Percentiles rank a stretch among this genome's conserved stretches.
Conservation (phyloP, 2,888 invertebrate species). For the Eucera pruinosa region DNA sequence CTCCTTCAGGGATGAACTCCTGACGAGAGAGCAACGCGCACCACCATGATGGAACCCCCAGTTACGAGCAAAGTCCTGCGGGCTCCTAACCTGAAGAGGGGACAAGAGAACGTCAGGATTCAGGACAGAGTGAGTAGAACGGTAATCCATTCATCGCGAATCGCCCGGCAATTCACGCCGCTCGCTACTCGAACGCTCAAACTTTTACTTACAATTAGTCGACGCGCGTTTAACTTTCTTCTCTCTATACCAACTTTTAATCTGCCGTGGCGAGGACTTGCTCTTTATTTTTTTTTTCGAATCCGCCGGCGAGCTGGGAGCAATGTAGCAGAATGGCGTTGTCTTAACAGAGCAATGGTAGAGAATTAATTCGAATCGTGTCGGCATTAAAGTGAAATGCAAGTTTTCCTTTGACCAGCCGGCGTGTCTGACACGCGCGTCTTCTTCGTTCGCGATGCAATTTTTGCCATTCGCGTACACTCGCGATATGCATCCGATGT, state of each 20-base stretch:
- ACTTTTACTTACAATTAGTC: not conserved
- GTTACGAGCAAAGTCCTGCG: slow-evolving; percentile 89
- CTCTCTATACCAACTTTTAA: not conserved
- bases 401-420: slow-evolving; percentile 3
- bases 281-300: not conserved
- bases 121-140: slow-evolving; percentile 90
- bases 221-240: not conserved
- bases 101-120: slow-evolving; percentile 91
- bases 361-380: not conserved
- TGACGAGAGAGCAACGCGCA: slow-evolving; percentile 70
- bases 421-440: slow-evolving; percentile 3
- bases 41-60: slow-evolving; percentile 82
- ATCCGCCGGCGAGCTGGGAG: not conserved
- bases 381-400: not conserved
- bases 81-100: slow-evolving; percentile 91
- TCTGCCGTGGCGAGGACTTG: not conserved
- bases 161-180: not conserved
- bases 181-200: no score
- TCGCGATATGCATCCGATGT: no score
- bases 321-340: not conserved
- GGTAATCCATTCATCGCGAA: not conserved
- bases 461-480: no score
- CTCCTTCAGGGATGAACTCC: slow-evolving; percentile 74
- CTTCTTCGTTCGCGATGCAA: not conserved
- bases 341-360: not conserved